Percentiles rank a stretch among this genome's conserved stretches.
These are phyloP conservation scores for Bolborhynchus lineola DNA, from an alignment of 2,113 vertebrate species.

Conservation along the genomic window DNA sequence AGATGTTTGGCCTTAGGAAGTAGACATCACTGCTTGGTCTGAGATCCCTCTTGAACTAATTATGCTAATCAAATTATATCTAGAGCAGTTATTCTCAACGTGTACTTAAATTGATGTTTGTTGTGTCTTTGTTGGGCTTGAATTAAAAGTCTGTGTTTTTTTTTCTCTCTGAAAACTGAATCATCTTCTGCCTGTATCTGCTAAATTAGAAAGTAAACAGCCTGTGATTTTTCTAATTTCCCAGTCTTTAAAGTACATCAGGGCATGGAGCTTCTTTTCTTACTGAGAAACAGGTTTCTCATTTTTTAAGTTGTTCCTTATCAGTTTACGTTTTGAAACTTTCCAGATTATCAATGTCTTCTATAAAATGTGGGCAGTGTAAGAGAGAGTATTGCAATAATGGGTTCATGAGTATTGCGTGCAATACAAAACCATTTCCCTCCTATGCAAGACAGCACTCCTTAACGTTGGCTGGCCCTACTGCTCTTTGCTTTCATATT, in stretches of 20 bases:
- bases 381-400: background rate
- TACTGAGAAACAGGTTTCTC: background rate
- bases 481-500: background rate
- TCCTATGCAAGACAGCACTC: background rate
- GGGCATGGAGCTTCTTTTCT: background rate
- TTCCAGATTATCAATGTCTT: background rate
- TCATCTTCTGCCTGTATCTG: background rate
- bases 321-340: background rate
- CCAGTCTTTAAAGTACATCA: background rate
- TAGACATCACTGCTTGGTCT: background rate
- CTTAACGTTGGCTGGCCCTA: background rate
- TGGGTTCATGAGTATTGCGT: background rate
- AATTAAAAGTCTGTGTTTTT: background rate
- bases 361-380: background rate
- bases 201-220: background rate
- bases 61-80: background rate
- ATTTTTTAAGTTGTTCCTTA: background rate
- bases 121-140: background rate
- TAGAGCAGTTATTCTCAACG: background rate
- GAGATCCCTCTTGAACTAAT: slow-evolving; percentile 20
- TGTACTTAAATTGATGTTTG: background rate
- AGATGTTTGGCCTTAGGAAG: background rate
- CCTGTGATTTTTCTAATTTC: background rate
- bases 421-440: background rate
- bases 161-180: background rate